Evolutionary conservation across 2,888 invertebrate species (phyloP).

Genomic region (Thereva unica): DNA sequence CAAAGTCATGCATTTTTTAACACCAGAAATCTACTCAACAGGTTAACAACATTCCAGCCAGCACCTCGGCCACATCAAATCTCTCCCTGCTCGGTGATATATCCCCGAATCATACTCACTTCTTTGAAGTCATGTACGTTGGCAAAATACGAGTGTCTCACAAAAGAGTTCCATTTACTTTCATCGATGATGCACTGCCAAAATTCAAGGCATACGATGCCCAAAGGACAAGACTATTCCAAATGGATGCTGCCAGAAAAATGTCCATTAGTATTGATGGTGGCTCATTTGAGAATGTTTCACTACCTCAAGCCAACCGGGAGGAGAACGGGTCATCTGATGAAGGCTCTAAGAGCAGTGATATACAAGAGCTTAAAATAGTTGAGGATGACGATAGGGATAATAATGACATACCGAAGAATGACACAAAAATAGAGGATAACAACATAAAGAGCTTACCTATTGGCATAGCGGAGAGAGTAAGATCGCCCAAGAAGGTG

Average conservation of each 20-base stretch:
- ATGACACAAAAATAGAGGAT: background rate
- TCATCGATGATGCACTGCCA: slow-evolving; percentile 87
- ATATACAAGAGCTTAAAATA: slow-evolving; percentile 33
- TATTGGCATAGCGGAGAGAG: slow-evolving; percentile 45
- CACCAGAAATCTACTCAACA: slow-evolving; percentile 24
- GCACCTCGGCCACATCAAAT: slow-evolving; percentile 56
- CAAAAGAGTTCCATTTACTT: slow-evolving; percentile 77
- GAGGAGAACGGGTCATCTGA: slow-evolving; percentile 26
- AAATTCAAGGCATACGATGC: slow-evolving; percentile 81
- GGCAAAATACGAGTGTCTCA: slow-evolving; percentile 89
- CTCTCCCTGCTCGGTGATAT: slow-evolving; percentile 64
- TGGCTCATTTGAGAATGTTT: slow-evolving; percentile 40
- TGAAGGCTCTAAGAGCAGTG: slow-evolving; percentile 23
- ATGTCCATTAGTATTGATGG: slow-evolving; percentile 43
- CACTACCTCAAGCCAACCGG: slow-evolving; percentile 26
- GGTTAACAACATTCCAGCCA: slow-evolving; percentile 55
- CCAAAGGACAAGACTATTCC: slow-evolving; percentile 63
- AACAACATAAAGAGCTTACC: slow-evolving; percentile 44
- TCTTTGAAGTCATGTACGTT: slow-evolving; percentile 88
- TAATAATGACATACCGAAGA: background rate
- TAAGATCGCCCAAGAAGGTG: slow-evolving; percentile 50
- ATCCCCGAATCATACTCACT: slow-evolving; percentile 84
- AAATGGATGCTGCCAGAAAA: slow-evolving; percentile 46
- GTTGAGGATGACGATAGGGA: slow-evolving; percentile 32
- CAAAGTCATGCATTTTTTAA: background rate